Conservation (phyloP, 1,140 invertebrate species). For the Paraescarpia echinospica region DNA sequence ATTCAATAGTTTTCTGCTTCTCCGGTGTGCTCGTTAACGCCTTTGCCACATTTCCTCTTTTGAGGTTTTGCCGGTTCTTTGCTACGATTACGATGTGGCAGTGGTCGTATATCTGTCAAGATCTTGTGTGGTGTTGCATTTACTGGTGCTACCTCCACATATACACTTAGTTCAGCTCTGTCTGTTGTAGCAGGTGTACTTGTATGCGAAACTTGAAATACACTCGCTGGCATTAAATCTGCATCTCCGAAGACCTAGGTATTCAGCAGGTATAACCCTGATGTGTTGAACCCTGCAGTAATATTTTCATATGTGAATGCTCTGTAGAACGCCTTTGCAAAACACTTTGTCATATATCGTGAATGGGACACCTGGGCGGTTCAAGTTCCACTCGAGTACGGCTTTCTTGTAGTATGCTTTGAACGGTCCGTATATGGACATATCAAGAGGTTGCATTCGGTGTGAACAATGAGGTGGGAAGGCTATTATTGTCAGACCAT, state of each 20-base stretch:
- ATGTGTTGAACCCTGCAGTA: no score
- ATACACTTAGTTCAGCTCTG: no score
- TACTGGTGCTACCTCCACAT: no score
- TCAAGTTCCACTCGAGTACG: neutral
- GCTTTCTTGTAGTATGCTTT: neutral
- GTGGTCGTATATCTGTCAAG: neutral
- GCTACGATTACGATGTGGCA: neutral
- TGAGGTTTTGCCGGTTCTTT: neutral
- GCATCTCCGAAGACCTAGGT: no score
- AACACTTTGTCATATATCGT: neutral
- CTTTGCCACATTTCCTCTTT: neutral
- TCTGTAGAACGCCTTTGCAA: no score
- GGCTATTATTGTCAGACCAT: neutral
- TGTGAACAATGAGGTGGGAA: neutral
- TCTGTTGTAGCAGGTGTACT: no score
- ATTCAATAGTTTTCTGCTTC: neutral
- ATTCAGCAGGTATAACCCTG: no score
- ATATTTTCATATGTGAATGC: no score
- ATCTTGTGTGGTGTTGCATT: no score
- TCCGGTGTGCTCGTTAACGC: neutral
- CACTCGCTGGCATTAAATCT: no score
- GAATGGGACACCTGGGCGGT: neutral
- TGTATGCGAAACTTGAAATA: no score
- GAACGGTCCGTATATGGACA: neutral
- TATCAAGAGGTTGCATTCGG: neutral